These are phyloP conservation scores for Crossocerus cetratus DNA, from an alignment of 2,888 invertebrate genomes.

Conservation along the genomic window DNA sequence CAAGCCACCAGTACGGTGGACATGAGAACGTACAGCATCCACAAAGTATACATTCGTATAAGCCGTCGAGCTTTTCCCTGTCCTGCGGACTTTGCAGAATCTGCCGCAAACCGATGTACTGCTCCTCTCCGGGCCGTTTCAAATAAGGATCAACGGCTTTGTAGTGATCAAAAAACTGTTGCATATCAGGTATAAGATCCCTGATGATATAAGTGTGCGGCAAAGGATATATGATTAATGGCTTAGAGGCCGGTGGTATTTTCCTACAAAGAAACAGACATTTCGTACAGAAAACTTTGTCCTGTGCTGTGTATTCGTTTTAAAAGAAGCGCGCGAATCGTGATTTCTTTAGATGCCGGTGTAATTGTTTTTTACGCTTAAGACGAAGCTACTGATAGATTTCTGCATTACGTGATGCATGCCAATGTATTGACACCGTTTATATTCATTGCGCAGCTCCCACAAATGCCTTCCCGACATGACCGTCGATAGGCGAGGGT, in stretches of 20 bases:
- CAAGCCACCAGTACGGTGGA: conserved; percentile 99
- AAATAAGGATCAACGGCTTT: conserved; percentile 85
- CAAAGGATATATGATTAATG: conserved; percentile 84
- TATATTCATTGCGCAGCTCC: conserved; percentile 84
- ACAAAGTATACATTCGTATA: conserved; percentile 98
- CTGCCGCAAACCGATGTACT: conserved; percentile 79
- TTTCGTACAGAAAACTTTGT: too few species aligned
- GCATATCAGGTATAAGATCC: conserved; percentile 85
- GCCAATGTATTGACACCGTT: conserved; percentile 82
- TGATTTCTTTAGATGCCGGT: too few species aligned
- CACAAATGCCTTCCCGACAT: conserved; percentile 84
- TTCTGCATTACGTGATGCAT: conserved; percentile 71
- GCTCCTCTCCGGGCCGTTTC: conserved; percentile 78
- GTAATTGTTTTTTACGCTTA: not conserved
- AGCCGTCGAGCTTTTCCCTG: conserved; percentile 84
- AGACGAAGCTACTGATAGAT: not conserved
- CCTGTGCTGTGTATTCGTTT: too few species aligned
- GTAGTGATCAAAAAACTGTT: conserved; percentile 85
- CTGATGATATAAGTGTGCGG: conserved; percentile 91
- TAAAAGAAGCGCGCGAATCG: not conserved
- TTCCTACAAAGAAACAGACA: conserved; percentile 33
- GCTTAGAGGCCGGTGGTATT: conserved; percentile 62
- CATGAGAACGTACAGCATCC: conserved; percentile 99
- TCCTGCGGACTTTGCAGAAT: conserved; percentile 84
- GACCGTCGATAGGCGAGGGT: conserved; percentile 82